A percentile compares a stretch with the other conserved stretches of the same genome.
Conservation (phyloP, 1,140 invertebrate species). For the Penaeus vannamei region DNA sequence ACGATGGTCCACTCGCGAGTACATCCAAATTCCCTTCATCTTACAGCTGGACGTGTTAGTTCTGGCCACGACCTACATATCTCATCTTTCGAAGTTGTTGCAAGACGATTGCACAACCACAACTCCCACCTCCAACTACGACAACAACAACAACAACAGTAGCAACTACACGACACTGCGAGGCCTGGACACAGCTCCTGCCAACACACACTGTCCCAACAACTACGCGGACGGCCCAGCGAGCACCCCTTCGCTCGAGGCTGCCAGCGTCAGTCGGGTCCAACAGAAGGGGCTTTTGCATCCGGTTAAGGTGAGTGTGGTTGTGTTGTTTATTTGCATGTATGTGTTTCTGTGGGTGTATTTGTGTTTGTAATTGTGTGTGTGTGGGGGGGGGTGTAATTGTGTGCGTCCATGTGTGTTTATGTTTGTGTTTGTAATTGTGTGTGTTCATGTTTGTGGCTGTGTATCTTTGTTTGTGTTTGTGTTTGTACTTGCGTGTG, state of each 20-base stretch:
- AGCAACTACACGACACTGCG: not conserved
- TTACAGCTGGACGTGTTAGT: constrained; percentile 73
- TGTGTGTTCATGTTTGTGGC: not conserved
- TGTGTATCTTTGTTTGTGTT: too few species aligned
- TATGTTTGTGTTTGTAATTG: too few species aligned
- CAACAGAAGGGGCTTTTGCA: constrained; percentile 47
- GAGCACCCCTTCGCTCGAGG: not conserved
- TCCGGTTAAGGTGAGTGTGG: constrained; percentile 40
- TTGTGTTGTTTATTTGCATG: too few species aligned
- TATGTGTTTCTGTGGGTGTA: too few species aligned
- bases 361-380: not conserved
- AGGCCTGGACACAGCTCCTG: not conserved
- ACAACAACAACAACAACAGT: constrained; percentile 45
- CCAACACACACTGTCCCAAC: not conserved
- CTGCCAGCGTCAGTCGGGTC: not conserved
- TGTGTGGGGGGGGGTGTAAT: too few species aligned
- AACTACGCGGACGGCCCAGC: not conserved
- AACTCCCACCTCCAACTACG: constrained; percentile 9
- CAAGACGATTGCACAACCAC: constrained; percentile 51
- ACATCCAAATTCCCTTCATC: constrained; percentile 46
- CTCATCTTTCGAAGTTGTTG: constrained; percentile 70
- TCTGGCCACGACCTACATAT: constrained; percentile 73
- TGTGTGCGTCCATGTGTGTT: too few species aligned
- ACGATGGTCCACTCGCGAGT: not conserved
- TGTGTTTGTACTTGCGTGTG: too few species aligned